Conservation (phyloP, 92 coral and sea anemone genomes). For the Epizoanthus stellaris region DNA sequence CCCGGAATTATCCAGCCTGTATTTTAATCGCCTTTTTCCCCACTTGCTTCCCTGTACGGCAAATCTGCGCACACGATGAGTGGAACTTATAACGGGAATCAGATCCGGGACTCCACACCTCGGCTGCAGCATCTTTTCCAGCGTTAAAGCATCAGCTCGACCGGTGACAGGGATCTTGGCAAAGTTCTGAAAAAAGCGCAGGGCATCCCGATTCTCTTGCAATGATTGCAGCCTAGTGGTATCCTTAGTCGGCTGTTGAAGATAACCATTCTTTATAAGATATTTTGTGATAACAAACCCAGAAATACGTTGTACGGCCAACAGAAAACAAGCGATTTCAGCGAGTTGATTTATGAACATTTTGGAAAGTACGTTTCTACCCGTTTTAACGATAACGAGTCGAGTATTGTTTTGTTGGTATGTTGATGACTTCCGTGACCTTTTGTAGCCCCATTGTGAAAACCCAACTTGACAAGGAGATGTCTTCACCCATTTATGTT, state of each 20-base stretch:
- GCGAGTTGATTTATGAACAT: not conserved
- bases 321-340: not conserved
- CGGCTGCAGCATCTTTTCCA: not conserved
- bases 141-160: not conserved
- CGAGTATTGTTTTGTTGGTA: too few species aligned
- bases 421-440: not conserved
- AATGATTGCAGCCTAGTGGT: not conserved
- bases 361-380: not conserved
- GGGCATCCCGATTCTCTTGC: not conserved
- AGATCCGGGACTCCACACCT: slow-evolving; percentile 24
- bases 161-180: slow-evolving; percentile 1
- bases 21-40: not conserved
- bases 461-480: not conserved
- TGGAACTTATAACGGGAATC: not conserved
- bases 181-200: slow-evolving; percentile 1
- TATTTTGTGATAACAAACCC: not conserved
- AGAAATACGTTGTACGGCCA: not conserved
- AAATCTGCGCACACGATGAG: slow-evolving; percentile 5
- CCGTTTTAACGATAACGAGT: too few species aligned
- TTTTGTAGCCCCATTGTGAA: not conserved
- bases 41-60: slow-evolving; percentile 17
- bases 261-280: not conserved
- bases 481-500: not conserved
- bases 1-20: slow-evolving; percentile 5
- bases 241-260: not conserved